phyloP scores from a whole-genome alignment of 2,888 invertebrate genomes.

The Mythimna vitellina region DNA sequence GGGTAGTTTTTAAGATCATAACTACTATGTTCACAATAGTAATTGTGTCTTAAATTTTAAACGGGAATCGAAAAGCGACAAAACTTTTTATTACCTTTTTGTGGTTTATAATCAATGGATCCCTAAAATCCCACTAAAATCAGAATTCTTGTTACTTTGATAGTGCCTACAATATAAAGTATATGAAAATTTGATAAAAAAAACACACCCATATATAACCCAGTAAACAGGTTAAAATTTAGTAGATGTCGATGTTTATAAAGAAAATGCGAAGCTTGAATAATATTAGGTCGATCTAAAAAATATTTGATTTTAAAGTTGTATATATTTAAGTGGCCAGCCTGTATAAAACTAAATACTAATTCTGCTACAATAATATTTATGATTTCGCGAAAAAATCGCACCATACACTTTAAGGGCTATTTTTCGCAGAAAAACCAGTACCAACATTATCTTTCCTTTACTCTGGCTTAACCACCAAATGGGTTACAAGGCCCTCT shows the following conservation, averaged over 20 bases:
- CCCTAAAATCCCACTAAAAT: neutral
- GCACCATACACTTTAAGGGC: slow-evolving; percentile 32
- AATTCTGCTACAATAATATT: slow-evolving; percentile 52
- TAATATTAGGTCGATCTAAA: neutral
- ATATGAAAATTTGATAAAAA: neutral
- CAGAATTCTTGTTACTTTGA: neutral
- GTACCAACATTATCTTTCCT: slow-evolving; percentile 6
- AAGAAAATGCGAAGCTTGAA: neutral
- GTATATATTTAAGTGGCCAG: too few species aligned
- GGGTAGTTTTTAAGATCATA: too few species aligned
- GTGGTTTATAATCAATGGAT: neutral
- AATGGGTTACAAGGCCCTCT: slow-evolving; percentile 23
- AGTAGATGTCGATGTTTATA: neutral
- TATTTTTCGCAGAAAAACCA: neutral
- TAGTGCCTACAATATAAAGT: neutral
- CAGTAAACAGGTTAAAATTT: neutral
- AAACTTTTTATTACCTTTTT: neutral
- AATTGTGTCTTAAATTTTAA: too few species aligned
- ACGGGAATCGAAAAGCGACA: too few species aligned
- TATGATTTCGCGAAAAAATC: slow-evolving; percentile 36
- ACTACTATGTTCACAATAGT: too few species aligned
- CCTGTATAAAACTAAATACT: slow-evolving; percentile 59
- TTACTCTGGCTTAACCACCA: slow-evolving; percentile 5
- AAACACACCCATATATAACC: neutral
- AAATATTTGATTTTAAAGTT: too few species aligned